These are phyloP conservation scores for Lagothrix lagotricha DNA, from an alignment of 2,797 vertebrate genomes.

Conservation along the genomic window DNA sequence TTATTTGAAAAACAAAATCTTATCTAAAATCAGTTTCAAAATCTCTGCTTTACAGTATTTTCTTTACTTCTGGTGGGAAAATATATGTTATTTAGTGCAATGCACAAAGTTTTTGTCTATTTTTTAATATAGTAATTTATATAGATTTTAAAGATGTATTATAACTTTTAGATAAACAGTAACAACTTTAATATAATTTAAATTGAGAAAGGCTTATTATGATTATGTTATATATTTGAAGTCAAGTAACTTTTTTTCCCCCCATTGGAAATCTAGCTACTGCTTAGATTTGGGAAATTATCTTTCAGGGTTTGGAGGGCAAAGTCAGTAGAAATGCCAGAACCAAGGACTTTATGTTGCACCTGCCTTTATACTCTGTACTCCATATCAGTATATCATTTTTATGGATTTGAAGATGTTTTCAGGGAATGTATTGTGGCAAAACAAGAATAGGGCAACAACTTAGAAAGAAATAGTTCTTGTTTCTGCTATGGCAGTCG, in stretches of 20 bases:
- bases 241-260: background rate
- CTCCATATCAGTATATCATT: background rate
- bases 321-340: background rate
- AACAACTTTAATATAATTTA: conserved; percentile 8
- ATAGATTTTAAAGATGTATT: background rate
- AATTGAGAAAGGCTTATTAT: background rate
- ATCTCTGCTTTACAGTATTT: background rate
- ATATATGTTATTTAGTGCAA: background rate
- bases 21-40: background rate
- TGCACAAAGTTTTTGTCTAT: background rate
- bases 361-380: background rate
- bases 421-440: background rate
- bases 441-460: background rate
- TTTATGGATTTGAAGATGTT: background rate
- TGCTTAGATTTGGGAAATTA: background rate
- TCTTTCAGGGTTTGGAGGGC: background rate
- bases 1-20: background rate
- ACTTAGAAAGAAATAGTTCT: background rate
- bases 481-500: background rate
- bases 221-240: background rate
- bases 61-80: background rate
- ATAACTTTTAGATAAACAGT: background rate
- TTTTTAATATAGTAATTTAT: background rate
- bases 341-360: background rate
- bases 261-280: background rate